These are phyloP conservation scores for Bagarius yarrelli DNA, from an alignment of 2,113 vertebrate species.

Conservation along the genomic window DNA sequence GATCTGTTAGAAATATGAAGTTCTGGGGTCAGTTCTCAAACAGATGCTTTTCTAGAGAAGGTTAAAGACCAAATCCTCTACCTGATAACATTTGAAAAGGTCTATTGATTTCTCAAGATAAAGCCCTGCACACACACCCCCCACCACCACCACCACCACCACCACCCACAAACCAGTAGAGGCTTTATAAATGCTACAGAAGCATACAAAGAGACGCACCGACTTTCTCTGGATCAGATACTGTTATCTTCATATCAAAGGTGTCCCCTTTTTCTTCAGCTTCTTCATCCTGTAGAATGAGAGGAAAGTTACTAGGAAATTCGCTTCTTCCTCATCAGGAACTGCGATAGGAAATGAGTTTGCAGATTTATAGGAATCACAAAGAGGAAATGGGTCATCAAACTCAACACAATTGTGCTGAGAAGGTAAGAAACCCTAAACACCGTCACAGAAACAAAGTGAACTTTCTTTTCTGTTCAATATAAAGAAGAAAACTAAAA, in stretches of 20 bases:
- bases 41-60: background rate
- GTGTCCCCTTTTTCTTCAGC: slow-evolving; percentile 84
- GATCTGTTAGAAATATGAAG: background rate
- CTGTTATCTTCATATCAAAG: slow-evolving; percentile 90
- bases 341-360: slow-evolving; percentile 8
- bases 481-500: background rate
- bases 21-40: background rate
- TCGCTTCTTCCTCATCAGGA: slow-evolving; percentile 7
- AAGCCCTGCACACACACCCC: background rate
- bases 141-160: background rate
- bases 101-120: slow-evolving; percentile 48
- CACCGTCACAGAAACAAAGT: background rate
- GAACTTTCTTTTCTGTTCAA: background rate
- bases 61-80: slow-evolving; percentile 29
- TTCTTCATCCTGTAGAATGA: slow-evolving; percentile 81
- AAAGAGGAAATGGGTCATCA: slow-evolving; percentile 30
- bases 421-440: background rate
- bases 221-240: slow-evolving; percentile 98
- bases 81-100: slow-evolving; percentile 50
- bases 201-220: slow-evolving; percentile 71
- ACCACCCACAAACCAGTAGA: slow-evolving; percentile 4
- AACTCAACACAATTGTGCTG: background rate
- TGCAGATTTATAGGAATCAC: slow-evolving; percentile 26
- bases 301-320: slow-evolving; percentile 27
- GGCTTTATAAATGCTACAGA: background rate